A percentile compares a stretch with the other conserved stretches of the same genome.
phyloP scores from a whole-genome alignment of 2,888 invertebrate species.

The Syrista parreyssii region DNA sequence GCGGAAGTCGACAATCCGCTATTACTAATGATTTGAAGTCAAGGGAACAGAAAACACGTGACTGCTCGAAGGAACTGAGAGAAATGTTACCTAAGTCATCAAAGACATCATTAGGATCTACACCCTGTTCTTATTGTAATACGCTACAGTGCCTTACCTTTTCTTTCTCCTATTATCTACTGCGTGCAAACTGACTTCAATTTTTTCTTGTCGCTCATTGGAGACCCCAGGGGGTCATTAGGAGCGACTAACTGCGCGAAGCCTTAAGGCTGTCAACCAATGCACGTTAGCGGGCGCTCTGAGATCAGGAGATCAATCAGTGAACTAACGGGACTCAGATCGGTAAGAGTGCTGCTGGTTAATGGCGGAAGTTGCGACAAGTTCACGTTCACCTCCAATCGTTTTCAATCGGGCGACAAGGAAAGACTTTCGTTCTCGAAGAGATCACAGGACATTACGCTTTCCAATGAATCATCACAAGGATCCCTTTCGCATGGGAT shows the following conservation, averaged over 20 bases:
- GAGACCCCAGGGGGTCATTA: slow-evolving; percentile 2
- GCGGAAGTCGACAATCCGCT: not conserved
- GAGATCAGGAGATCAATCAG: not conserved
- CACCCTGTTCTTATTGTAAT: not conserved
- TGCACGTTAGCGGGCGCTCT: not conserved
- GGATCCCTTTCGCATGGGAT: not conserved
- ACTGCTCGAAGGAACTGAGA: not conserved
- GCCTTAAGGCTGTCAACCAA: slow-evolving; percentile 1
- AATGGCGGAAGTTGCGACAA: slow-evolving; percentile 35
- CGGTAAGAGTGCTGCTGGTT: not conserved
- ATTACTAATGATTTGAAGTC: not conserved
- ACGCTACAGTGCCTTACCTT: not conserved
- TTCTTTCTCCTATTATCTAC: not conserved
- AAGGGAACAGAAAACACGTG: not conserved
- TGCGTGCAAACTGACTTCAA: not conserved
- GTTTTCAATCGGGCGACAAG: not conserved
- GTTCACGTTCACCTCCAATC: slow-evolving; percentile 29
- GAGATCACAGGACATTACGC: not conserved
- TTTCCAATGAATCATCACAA: not conserved
- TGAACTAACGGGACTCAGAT: not conserved
- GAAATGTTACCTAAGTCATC: not conserved
- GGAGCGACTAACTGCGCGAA: not conserved
- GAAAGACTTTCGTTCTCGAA: not conserved
- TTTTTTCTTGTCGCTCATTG: not conserved
- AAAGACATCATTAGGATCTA: not conserved